A percentile compares a stretch with the other conserved stretches of the same genome.
Evolutionary conservation across 2,888 invertebrate species (phyloP).

Genomic region (Acrobasis repandana): DNA sequence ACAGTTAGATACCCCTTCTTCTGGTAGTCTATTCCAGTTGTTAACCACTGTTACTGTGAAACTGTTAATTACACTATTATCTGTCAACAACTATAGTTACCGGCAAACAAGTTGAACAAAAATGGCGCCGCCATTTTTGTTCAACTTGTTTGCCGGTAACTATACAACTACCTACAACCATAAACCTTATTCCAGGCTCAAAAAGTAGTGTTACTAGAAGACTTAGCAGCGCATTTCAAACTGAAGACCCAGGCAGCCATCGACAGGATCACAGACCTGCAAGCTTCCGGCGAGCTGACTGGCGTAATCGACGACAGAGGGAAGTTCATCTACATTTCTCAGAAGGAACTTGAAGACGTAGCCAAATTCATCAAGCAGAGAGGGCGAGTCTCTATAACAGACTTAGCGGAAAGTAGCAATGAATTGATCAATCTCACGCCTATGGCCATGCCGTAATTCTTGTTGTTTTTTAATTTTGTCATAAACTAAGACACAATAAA

Average conservation of each 20-base stretch:
- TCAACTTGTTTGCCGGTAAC: too few relatives aligned
- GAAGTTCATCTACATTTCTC: slow-evolving; percentile 98
- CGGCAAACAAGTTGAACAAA: too few relatives aligned
- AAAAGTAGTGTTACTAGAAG: slow-evolving; percentile 97
- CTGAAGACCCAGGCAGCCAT: slow-evolving; percentile 95
- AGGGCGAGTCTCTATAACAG: slow-evolving; percentile 96
- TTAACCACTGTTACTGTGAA: too few relatives aligned
- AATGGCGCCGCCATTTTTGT: too few relatives aligned
- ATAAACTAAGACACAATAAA: neutral
- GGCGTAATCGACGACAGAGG: slow-evolving; percentile 99
- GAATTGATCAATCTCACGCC: slow-evolving; percentile 93
- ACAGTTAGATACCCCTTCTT: too few relatives aligned
- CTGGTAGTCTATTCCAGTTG: too few relatives aligned
- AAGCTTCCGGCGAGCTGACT: slow-evolving; percentile 91
- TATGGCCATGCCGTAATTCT: slow-evolving; percentile 51
- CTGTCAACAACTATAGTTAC: too few relatives aligned
- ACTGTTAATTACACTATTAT: too few relatives aligned
- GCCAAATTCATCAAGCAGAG: slow-evolving; percentile 97
- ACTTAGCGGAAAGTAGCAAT: slow-evolving; percentile 97
- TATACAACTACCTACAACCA: too few relatives aligned
- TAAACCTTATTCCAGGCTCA: slow-evolving; percentile 81
- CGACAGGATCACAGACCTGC: slow-evolving; percentile 93
- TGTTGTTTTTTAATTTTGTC: slow-evolving; percentile 9
- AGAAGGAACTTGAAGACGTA: slow-evolving; percentile 94
- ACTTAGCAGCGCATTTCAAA: slow-evolving; percentile 95